Evolutionary conservation across 1,140 invertebrate species (phyloP).

Genomic region (Tribolium madens): DNA sequence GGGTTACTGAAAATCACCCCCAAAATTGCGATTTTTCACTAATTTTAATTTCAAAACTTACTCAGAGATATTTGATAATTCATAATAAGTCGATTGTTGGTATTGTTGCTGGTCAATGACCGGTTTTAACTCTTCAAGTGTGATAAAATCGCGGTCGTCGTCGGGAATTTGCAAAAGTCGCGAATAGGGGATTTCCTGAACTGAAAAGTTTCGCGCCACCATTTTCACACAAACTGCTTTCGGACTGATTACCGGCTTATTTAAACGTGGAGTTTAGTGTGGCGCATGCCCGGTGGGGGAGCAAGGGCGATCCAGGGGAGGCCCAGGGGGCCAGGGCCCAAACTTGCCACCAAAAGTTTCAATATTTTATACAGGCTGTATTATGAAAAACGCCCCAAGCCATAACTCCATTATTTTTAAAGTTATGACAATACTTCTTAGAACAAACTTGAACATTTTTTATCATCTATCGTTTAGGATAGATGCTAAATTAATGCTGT

Average conservation of each 20-base stretch:
- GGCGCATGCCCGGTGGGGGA: conserved; percentile 28
- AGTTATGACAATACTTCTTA: too few relatives aligned
- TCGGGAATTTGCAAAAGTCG: conserved; percentile 60
- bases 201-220: conserved; percentile 60
- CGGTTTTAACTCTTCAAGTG: conserved; percentile 62
- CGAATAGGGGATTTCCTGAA: conserved; percentile 61
- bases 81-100: conserved; percentile 61
- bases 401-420: too few relatives aligned
- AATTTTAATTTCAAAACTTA: conserved; percentile 51
- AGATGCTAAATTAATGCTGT: too few relatives aligned
- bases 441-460: too few relatives aligned
- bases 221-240: conserved; percentile 52
- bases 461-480: too few relatives aligned
- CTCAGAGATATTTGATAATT: conserved; percentile 60
- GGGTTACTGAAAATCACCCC: conserved; percentile 63
- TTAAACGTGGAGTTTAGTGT: conserved; percentile 43
- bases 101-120: conserved; percentile 56
- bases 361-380: too few relatives aligned
- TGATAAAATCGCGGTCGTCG: conserved; percentile 60
- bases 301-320: too few relatives aligned
- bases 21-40: neutral
- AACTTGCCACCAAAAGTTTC: too few relatives aligned
- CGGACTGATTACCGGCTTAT: conserved; percentile 35
- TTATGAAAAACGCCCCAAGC: too few relatives aligned
- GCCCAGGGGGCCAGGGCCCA: too few relatives aligned